Evolutionary conservation across 2,888 invertebrate species (phyloP).

Genomic region (Leucoma salicis): DNA sequence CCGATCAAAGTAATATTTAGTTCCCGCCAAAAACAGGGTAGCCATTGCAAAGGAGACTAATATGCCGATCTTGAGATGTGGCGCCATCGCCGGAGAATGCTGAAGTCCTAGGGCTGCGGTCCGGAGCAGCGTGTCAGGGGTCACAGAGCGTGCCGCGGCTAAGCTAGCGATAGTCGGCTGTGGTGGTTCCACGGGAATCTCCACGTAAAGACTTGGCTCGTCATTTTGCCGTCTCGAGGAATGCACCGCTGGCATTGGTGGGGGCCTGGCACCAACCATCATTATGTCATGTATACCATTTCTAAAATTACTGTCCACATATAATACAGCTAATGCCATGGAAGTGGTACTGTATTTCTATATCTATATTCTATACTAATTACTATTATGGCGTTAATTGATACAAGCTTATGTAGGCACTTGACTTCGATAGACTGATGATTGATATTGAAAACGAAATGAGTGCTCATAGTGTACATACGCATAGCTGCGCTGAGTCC

Average conservation of each 20-base stretch:
- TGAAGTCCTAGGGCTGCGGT: conserved; percentile 73
- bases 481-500: conserved; percentile 55
- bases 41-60: conserved; percentile 87
- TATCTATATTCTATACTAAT: too few relatives aligned
- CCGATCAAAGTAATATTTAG: conserved; percentile 87
- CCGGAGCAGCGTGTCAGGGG: conserved; percentile 69
- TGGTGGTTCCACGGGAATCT: conserved; percentile 63
- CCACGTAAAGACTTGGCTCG: conserved; percentile 72
- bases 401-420: too few relatives aligned
- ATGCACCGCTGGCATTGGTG: conserved; percentile 60
- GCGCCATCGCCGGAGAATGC: conserved; percentile 76
- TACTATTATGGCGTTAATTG: too few relatives aligned
- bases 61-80: conserved; percentile 86
- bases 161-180: conserved; percentile 71
- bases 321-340: too few relatives aligned
- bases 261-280: conserved; percentile 38
- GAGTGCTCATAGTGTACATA: too few relatives aligned
- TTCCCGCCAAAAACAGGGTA: conserved; percentile 86
- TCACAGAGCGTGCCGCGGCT: conserved; percentile 72
- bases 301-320: too few relatives aligned
- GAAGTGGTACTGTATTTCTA: too few relatives aligned
- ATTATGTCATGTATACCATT: too few relatives aligned
- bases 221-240: conserved; percentile 55
- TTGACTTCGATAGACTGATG: too few relatives aligned
- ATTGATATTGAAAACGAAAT: too few relatives aligned